Base-by-base conservation (phyloP, 2,113 vertebrate genomes). In the Myiozetetes cayanensis region DNA sequence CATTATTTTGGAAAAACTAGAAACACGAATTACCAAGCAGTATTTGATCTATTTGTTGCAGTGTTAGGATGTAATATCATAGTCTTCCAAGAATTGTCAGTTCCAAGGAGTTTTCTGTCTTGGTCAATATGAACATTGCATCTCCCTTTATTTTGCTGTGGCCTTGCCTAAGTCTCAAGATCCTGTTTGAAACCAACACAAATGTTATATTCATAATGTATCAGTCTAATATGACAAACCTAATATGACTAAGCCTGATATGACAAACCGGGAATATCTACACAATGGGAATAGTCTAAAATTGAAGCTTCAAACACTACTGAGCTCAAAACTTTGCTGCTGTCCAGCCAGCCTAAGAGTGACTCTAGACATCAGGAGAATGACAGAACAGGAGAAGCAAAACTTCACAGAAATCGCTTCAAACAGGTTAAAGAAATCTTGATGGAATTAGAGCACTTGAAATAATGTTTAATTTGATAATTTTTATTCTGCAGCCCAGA, bases 391-490 rank as follows among this genome's bases (percentile, higher is more conserved):
- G 33, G 43, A 79, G 41, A 72, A 73, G 47, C 14, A 53, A 87
- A 65, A 23, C 47, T 85, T 56, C 84, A 63, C 39, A 85, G 37
- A 87, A 87, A 87, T 47, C 0, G 0, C 68, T 87, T 67, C 7
- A 50, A 83, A 59, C 31, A 89, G 50, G 52, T 65, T 83, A 76
- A 13, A 91, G 50, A 89, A 78, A 78, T 35, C 15, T 67, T 71
- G 35, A 43, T 15, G 82, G 47, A 93, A 93, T 82, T 44, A 67
- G 8, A 87, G 30, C 47, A 49, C 39, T 67, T 81, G 20, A 84
- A 96, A 74, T 70, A 71, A 89, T 30, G 33, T 56, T 89, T 89
- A 81, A 77, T 85, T 93, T 87, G 39, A 85, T 59, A 23, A 74
- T 78, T 91, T 86, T 50, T 87, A 89, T 71, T 65, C 47, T 87